These are phyloP conservation scores for Leptatherina wallacei DNA, from an alignment of 2,797 vertebrate genomes.

Conservation along the genomic window DNA sequence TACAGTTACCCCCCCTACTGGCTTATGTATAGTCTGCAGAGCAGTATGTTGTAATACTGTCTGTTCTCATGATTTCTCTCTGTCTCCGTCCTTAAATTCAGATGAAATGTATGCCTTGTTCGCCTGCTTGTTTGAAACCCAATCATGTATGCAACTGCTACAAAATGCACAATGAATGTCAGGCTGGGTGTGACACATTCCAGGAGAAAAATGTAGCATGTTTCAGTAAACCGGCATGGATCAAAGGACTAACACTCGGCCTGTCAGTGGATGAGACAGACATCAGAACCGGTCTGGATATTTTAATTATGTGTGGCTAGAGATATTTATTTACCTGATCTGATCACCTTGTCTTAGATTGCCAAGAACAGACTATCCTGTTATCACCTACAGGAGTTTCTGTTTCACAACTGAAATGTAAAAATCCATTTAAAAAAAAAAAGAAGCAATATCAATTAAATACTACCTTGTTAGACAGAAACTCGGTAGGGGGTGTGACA, in stretches of 20 bases:
- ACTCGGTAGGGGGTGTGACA: slow-evolving; percentile 14
- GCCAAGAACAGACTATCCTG: slow-evolving; percentile 1
- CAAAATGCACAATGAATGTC: slow-evolving; percentile 80
- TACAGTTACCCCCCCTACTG: slow-evolving; percentile 62
- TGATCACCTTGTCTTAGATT: slow-evolving; percentile 18
- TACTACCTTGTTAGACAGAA: slow-evolving; percentile 41
- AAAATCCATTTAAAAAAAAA: slow-evolving; percentile 12
- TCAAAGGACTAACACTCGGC: slow-evolving; percentile 41
- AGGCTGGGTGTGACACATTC: slow-evolving; percentile 71
- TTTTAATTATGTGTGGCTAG: slow-evolving; percentile 14
- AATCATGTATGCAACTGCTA: slow-evolving; percentile 75
- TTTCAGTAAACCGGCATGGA: slow-evolving; percentile 55
- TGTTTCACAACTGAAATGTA: slow-evolving; percentile 18
- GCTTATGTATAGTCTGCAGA: slow-evolving; percentile 42
- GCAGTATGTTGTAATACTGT: slow-evolving; percentile 79
- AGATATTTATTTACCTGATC: slow-evolving; percentile 9
- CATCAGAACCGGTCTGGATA: slow-evolving; percentile 22
- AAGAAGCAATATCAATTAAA: slow-evolving; percentile 68
- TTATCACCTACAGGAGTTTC: slow-evolving; percentile 10
- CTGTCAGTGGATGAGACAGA: slow-evolving; percentile 21
- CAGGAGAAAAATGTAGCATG: slow-evolving; percentile 70
- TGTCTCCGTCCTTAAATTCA: slow-evolving; percentile 15
- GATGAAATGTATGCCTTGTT: slow-evolving; percentile 61
- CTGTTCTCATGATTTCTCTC: slow-evolving; percentile 38
- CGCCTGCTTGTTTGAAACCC: slow-evolving; percentile 59